Evolutionary conservation across 1,140 invertebrate species (phyloP).

Genomic region (Tetragonula clypearis): DNA sequence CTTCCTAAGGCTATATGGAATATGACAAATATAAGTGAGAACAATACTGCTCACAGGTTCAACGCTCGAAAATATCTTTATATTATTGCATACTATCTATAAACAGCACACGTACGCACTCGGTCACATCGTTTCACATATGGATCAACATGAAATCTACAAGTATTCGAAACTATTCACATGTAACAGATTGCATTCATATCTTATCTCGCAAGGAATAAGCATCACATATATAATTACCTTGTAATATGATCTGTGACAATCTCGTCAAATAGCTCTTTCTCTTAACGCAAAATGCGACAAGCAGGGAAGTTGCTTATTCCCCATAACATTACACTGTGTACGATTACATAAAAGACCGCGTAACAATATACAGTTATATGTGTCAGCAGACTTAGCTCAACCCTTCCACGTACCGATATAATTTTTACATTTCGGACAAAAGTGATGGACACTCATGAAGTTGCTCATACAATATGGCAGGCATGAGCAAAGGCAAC

Average conservation of each 20-base stretch:
- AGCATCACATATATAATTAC: slow-evolving; percentile 45
- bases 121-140: background rate
- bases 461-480: slow-evolving; percentile 82
- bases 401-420: slow-evolving; percentile 81
- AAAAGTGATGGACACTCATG: slow-evolving; percentile 80
- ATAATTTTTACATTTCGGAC: slow-evolving; percentile 81
- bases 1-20: slow-evolving; percentile 11
- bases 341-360: slow-evolving; percentile 28
- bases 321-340: slow-evolving; percentile 23
- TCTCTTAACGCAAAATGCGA: slow-evolving; percentile 27
- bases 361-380: slow-evolving; percentile 9
- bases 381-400: slow-evolving; percentile 46
- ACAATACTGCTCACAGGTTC: background rate
- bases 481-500: slow-evolving; percentile 81
- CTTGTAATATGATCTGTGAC: slow-evolving; percentile 25
- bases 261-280: slow-evolving; percentile 8
- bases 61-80: slow-evolving; percentile 14
- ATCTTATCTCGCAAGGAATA: slow-evolving; percentile 34
- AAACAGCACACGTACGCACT: background rate
- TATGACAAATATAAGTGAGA: slow-evolving; percentile 28
- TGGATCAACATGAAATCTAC: slow-evolving; percentile 6
- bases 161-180: slow-evolving; percentile 17
- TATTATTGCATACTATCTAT: background rate
- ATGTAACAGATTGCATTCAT: slow-evolving; percentile 12
- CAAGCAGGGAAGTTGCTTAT: slow-evolving; percentile 34